These are phyloP conservation scores for Callitettix versicolor DNA, from an alignment of 1,140 invertebrate genomes.

Conservation along the genomic window DNA sequence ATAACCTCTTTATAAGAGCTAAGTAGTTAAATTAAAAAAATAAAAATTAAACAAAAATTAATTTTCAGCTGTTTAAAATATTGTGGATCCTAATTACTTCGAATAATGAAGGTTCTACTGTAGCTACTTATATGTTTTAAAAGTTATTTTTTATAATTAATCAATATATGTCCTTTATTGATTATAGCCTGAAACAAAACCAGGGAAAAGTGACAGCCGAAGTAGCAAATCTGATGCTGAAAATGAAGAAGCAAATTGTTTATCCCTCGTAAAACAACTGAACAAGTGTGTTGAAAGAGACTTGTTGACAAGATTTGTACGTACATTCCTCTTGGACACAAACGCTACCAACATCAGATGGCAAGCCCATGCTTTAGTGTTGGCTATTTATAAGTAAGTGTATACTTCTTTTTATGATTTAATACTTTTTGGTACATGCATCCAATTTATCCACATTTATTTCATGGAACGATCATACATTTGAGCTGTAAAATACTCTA, in stretches of 20 bases:
- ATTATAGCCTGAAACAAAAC: neutral
- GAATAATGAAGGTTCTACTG: no score
- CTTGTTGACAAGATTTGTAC: conserved; percentile 68
- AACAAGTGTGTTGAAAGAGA: conserved; percentile 56
- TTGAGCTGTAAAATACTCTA: neutral
- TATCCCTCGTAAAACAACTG: conserved; percentile 55
- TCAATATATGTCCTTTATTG: no score
- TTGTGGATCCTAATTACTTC: no score
- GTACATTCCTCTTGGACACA: conserved; percentile 85
- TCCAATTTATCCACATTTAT: no score
- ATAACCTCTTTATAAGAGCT: no score
- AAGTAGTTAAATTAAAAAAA: no score
- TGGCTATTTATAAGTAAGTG: conserved; percentile 72
- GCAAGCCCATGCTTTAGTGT: conserved; percentile 83
- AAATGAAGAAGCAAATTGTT: conserved; percentile 59
- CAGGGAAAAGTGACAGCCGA: conserved; percentile 20
- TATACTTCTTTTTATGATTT: neutral
- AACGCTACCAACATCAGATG: conserved; percentile 87
- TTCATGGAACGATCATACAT: no score
- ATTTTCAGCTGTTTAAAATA: no score
- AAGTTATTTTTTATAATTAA: no score
- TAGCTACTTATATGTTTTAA: no score
- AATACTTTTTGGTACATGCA: no score
- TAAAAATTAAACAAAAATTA: no score
- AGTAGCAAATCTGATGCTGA: conserved; percentile 39